Conservation (phyloP, 2,888 invertebrate genomes). For the Atherix ibis region DNA sequence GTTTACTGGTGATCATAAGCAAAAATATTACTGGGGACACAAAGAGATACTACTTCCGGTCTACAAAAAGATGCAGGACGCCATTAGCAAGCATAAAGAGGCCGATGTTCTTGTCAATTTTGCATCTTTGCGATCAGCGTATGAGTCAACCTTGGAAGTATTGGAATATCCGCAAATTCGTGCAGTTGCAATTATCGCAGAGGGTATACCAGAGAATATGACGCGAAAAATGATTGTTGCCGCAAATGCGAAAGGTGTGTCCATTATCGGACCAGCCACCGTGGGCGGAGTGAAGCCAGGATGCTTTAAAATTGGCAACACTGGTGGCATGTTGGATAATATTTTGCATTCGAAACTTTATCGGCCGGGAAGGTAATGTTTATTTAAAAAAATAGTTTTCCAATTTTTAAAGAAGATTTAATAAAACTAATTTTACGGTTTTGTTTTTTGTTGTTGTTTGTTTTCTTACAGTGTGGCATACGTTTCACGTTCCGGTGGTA, state of each 20-base stretch:
- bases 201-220: conserved; percentile 98
- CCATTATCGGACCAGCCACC: conserved; percentile 85
- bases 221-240: conserved; percentile 80
- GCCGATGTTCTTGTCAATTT: conserved; percentile 94
- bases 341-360: conserved; percentile 94
- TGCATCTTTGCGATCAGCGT: conserved; percentile 93
- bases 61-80: conserved; percentile 94
- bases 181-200: conserved; percentile 95
- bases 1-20: conserved; percentile 96
- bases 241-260: conserved; percentile 68
- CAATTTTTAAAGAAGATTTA: not conserved
- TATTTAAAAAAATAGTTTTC: no score
- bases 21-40: conserved; percentile 99
- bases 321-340: conserved; percentile 99
- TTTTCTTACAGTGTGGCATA: conserved; percentile 86
- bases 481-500: conserved; percentile 96
- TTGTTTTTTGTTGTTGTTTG: no score
- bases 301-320: conserved; percentile 98
- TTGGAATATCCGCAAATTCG: conserved; percentile 87
- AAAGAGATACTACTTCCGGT: conserved; percentile 89
- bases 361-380: conserved; percentile 74
- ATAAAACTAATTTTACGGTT: no score
- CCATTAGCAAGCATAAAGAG: conserved; percentile 86
- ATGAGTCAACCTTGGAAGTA: conserved; percentile 90
- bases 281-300: conserved; percentile 98